Base-by-base conservation (phyloP, 2,888 invertebrate genomes). In the Homarus gammarus region DNA sequence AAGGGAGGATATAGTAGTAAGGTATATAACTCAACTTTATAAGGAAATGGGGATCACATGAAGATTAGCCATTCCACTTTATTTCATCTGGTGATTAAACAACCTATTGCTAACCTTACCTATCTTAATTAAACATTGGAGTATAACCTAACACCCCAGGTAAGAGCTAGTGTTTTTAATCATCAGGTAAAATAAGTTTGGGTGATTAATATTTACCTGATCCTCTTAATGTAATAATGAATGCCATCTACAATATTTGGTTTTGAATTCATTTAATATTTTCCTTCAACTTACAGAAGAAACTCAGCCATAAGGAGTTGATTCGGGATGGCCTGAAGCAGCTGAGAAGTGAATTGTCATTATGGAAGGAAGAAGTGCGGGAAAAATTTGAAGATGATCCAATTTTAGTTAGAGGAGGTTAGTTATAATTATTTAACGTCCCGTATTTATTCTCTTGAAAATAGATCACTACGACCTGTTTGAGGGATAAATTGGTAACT, bases 301-400 rank as follows among this genome's bases (percentile, higher is more conserved):
- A 89, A 40, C 51, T 61, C 8, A 84, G 44, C 27, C 68, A 33
- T 2, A 89, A 84, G 36, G 61, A 84, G 49, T n/a, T 89, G n/a
- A 81, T 89, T 31, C 84, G 51, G 6, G 89, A 78, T 8, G 90
- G 87, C 18, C 49, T 90, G 31, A 90, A 84, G 70, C 83, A 90
- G 18, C 44, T 90, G 36, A 72, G 90, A n/a, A 22, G 33, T 18
- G 90, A 90, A 61, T 27, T 90, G 33, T 68, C 73, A 51, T 84
- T 81, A 70, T 87, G 90, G 90, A 40, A 70, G 31, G 84, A 84
- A 27, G 87, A 87, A 56, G 40, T 87, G 61, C 75, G 72, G 3
- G 90, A 90, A 31, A 84, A 87, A 70, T 77, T 90, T 87, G 83
- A 84, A 56, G 38, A 51, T 70, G 90, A 87, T 56, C 78, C 87